Base-by-base conservation (phyloP, 2,797 vertebrate genomes). In the Alca torda region DNA sequence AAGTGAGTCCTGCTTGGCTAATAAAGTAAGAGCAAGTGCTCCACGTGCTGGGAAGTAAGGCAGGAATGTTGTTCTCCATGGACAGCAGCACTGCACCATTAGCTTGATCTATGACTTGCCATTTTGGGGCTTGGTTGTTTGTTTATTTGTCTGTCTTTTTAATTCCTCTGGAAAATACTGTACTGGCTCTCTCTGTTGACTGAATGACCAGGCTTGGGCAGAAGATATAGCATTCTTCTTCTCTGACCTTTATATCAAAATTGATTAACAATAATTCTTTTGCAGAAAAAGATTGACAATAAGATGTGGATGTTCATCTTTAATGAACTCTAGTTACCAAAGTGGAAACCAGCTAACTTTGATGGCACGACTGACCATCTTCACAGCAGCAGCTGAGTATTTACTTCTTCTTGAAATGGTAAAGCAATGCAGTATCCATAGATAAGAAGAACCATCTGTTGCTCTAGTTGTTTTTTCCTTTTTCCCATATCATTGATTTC, bases 181-280 rank as follows among this genome's bases (percentile, higher is more conserved):
- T 92, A 76, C 76, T 70, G 33, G 20, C 65, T 93, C 59, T 84
- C 43, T 84, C 65, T 82, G 65, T 74, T 92, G 84, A 87, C 87
- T 81, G 73, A 87, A 89, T 85, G 65, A 75, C 84, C 82, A 88
- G 82, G 33, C 56, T 86, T 72, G 37, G 46, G 61, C 69, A 89
- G 76, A 91, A 95, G 82, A 89, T 59, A 63, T 6, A 91, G 17
- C 70, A 69, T 64, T 92, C 84, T 87, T 95, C 83, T 93, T 90
- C 91, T 90, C 57, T 96, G 94, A 95, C 87, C 90, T 91, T 95
- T 94, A 94, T 92, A 94, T 92, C 84, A 89, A 91, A 95, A 96
- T 82, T 79, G 91, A 93, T 96, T 97, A 95, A 87, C 90, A 92
- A 89, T 94, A 95, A 90, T 74, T 92, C 81, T 74, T 94, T 79